Conservation (phyloP, 2,113 vertebrate genomes). For the Gambusia affinis region DNA sequence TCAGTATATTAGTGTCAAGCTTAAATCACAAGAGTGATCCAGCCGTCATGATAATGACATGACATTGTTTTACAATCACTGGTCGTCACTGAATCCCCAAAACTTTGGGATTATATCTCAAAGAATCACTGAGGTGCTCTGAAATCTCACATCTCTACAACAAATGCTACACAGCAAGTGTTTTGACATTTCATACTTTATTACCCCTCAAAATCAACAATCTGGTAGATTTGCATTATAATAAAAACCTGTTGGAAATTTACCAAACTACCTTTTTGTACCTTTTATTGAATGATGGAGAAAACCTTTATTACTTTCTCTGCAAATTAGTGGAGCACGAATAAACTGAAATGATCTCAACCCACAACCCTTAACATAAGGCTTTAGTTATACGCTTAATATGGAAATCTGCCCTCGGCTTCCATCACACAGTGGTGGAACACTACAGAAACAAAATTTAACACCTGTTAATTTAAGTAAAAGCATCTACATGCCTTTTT, state of each 20-base stretch:
- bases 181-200: background rate
- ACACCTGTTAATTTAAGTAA: background rate
- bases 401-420: too few relatives aligned
- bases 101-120: too few relatives aligned
- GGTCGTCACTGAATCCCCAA: too few relatives aligned
- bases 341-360: background rate
- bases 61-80: too few relatives aligned
- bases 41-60: background rate
- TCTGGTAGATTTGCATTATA: background rate
- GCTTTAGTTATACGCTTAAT: too few relatives aligned
- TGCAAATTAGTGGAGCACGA: background rate
- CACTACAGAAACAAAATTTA: background rate
- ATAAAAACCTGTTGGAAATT: background rate
- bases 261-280: background rate
- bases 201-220: background rate
- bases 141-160: background rate
- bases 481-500: background rate
- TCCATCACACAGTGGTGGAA: background rate
- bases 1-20: too few relatives aligned
- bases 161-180: background rate
- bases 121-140: background rate
- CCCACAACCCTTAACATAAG: background rate
- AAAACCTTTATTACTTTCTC: background rate
- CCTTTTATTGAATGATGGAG: background rate
- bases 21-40: background rate